Percentiles rank a stretch among this genome's conserved stretches.
phyloP scores from a whole-genome alignment of 2,797 vertebrate species.

The Kryptopterus vitreolus region DNA sequence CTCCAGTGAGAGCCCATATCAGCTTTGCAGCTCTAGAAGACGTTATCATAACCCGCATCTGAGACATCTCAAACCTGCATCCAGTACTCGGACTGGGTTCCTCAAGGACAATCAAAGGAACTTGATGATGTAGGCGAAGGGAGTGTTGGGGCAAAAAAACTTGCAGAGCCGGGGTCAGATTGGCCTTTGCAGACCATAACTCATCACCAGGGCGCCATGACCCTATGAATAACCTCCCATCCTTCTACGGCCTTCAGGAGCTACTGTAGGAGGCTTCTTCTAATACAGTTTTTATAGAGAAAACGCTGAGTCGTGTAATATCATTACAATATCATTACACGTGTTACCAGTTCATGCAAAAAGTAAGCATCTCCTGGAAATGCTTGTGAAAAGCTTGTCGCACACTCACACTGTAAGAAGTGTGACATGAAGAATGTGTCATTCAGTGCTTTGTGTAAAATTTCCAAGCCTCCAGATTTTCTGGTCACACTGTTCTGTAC shows the following conservation, averaged over 20 bases:
- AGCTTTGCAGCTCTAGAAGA: constrained; percentile 16
- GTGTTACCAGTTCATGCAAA: constrained; percentile 1
- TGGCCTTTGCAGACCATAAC: constrained; percentile 46
- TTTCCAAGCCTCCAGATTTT: neutral
- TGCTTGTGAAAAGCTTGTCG: neutral
- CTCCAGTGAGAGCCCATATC: neutral
- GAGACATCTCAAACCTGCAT: constrained; percentile 21
- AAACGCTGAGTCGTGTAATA: constrained; percentile 16
- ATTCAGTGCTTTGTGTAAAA: neutral
- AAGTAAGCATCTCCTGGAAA: neutral
- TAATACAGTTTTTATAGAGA: constrained; percentile 38
- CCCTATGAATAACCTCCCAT: constrained; percentile 54
- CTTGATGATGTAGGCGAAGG: constrained; percentile 30
- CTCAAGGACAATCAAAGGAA: constrained; percentile 45
- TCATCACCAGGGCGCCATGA: constrained; percentile 62
- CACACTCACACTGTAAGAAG: neutral
- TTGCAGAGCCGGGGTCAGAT: constrained; percentile 39
- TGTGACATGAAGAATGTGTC: neutral
- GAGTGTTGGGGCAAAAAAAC: constrained; percentile 43
- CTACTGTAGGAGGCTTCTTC: constrained; percentile 32
- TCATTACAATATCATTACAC: constrained; percentile 41
- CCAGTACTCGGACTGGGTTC: constrained; percentile 1
- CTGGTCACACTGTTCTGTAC: neutral
- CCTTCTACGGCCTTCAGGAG: constrained; percentile 39
- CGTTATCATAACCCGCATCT: constrained; percentile 10